A percentile compares a stretch with the other conserved stretches of the same genome.
Evolutionary conservation across 2,113 vertebrate genomes (phyloP).

Genomic region (Neolamprologus fasciatus): DNA sequence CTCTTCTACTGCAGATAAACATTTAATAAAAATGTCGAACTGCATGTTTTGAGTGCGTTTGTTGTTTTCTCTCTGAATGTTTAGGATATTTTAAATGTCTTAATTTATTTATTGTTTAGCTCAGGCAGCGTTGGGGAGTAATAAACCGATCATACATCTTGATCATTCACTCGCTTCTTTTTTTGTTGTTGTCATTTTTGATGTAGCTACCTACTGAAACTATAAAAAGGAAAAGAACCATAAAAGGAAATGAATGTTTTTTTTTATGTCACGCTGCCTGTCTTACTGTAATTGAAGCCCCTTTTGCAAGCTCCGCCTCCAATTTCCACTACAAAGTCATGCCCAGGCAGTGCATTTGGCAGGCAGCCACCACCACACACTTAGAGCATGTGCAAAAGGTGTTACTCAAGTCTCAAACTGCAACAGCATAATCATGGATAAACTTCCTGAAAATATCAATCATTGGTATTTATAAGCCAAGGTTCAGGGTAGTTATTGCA

Average conservation of each 20-base stretch:
- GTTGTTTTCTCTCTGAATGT: neutral
- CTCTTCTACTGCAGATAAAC: constrained; percentile 17
- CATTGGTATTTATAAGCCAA: neutral
- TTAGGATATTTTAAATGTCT: neutral
- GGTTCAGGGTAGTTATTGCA: neutral
- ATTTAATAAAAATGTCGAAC: constrained; percentile 26
- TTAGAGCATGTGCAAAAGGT: neutral
- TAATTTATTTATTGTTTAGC: neutral
- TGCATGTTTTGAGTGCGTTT: neutral
- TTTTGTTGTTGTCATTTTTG: neutral
- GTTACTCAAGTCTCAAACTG: neutral
- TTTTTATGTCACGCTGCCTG: neutral
- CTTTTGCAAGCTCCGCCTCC: neutral
- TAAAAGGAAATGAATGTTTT: neutral
- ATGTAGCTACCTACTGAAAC: neutral
- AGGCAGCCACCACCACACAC: neutral
- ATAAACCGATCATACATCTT: neutral
- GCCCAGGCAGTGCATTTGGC: neutral
- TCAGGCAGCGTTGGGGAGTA: neutral
- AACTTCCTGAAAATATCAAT: neutral
- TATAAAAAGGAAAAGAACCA: neutral
- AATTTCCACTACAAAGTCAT: neutral
- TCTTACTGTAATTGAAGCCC: neutral
- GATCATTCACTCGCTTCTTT: neutral
- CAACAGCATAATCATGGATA: neutral